Evolutionary conservation across 2,888 invertebrate genomes (phyloP), one percentile per base, ranked within the genome.

Genomic region (Brenthis ino): DNA sequence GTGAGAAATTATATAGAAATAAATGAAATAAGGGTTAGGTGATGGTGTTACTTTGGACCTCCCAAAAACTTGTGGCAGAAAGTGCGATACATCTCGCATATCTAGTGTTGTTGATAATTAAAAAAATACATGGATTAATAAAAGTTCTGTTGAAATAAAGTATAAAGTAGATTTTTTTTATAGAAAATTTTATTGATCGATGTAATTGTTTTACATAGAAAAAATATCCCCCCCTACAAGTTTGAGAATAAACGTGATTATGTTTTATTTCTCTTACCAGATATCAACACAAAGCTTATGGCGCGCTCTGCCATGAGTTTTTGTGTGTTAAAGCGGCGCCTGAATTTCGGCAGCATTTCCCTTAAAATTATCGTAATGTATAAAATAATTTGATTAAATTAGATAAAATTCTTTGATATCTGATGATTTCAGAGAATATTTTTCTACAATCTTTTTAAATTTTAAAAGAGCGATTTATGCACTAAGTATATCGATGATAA

Each of bases 381-480:
- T 83, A 82, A 66, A 70, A 70, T 64, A 74, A 85, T 85, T 83
- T 82, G 81, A 84, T 84, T 81, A 82, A 71, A 84, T 84, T 85
- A 85, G 83, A 84, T 85, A 80, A 86, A 86, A 87, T 86, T 76
- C 80, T 86, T 86, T 83, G 85, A 84, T 79, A 80, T 83, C 83
- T 84, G 78, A 86, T 86, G 82, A 87, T 85, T 89, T 89, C 84
- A 85, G 86, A 91, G 88, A 88, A 90, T 93, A 93, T 93, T 93
- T 93, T 93, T 93, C 91, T 93, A 93, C 89, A 88, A 88, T 90
- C 83, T 91, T 89, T 91, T 89, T 87, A 87, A 87, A 89, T 83
- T 82, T 82, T 83, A 83, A 85, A 89, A 85, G 83, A 88, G 86
- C 85, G 82, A 84, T 86, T 85, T 85, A 86, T 87, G 91, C 89